Percentiles rank a stretch among this genome's conserved stretches.
These are phyloP conservation scores for Myopa testacea DNA, from an alignment of 2,888 invertebrate species.

Conservation along the genomic window DNA sequence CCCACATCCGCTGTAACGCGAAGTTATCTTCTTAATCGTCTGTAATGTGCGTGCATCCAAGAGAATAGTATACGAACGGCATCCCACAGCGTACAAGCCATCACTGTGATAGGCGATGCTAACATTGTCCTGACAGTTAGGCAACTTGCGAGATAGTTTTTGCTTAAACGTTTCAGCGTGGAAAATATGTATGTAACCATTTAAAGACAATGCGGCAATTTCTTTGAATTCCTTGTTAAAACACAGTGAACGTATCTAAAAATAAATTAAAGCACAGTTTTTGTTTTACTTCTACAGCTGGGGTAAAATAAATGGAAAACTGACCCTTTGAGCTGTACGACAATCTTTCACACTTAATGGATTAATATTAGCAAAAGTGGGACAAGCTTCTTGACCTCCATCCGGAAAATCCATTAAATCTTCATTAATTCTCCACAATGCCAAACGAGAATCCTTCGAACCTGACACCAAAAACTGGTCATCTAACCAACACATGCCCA, in stretches of 20 bases:
- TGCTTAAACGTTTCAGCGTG: constrained; percentile 90
- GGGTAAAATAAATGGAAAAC: not conserved
- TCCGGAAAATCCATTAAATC: constrained; percentile 66
- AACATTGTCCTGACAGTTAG: constrained; percentile 92
- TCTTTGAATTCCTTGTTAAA: constrained; percentile 89
- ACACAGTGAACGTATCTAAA: constrained; percentile 82
- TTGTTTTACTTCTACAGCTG: too few relatives aligned
- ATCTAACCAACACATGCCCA: constrained; percentile 96
- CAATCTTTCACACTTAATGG: constrained; percentile 83
- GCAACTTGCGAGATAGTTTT: constrained; percentile 86
- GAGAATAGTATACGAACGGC: constrained; percentile 90
- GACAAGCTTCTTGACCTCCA: constrained; percentile 65
- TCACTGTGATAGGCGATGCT: constrained; percentile 89
- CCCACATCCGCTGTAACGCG: constrained; percentile 90
- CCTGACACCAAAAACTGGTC: constrained; percentile 95
- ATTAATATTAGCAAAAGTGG: constrained; percentile 71
- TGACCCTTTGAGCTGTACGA: constrained; percentile 77
- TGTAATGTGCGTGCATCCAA: constrained; percentile 90
- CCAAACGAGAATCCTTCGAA: constrained; percentile 90
- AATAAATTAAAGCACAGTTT: constrained; percentile 27
- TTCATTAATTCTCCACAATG: constrained; percentile 85
- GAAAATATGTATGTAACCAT: constrained; percentile 95
- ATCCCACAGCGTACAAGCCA: constrained; percentile 93
- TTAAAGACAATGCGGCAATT: constrained; percentile 90
- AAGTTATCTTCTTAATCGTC: constrained; percentile 83